phyloP scores from a whole-genome alignment of 2,888 invertebrate genomes.

The Clostera curtula region DNA sequence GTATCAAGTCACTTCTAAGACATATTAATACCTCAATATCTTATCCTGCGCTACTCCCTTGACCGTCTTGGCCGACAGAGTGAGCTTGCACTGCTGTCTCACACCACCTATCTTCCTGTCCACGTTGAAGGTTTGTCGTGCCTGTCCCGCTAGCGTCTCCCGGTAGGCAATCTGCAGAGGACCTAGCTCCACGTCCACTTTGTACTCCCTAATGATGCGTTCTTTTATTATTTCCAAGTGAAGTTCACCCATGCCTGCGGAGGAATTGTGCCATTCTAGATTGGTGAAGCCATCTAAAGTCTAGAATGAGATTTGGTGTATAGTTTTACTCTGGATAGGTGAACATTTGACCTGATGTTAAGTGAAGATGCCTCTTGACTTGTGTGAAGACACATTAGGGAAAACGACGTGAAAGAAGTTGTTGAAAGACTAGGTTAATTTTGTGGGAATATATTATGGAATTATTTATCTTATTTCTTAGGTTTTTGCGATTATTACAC shows the following conservation, averaged over 20 bases:
- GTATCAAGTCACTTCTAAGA: no score
- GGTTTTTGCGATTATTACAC: no score
- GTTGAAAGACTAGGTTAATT: no score
- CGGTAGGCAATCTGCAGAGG: constrained; percentile 94
- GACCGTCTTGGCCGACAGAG: constrained; percentile 75
- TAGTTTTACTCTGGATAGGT: not conserved
- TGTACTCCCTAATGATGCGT: constrained; percentile 89
- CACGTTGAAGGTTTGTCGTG: constrained; percentile 61
- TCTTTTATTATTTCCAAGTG: constrained; percentile 96
- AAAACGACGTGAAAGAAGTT: no score
- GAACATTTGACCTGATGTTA: no score
- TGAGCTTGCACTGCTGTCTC: constrained; percentile 77
- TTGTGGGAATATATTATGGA: no score
- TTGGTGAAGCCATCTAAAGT: no score
- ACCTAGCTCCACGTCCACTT: constrained; percentile 92
- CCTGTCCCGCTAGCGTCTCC: constrained; percentile 77
- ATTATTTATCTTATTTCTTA: no score
- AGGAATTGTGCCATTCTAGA: no score
- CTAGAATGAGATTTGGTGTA: not conserved
- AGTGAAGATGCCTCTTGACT: no score
- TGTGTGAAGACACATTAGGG: no score
- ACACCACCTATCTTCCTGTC: constrained; percentile 79
- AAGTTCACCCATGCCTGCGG: constrained; percentile 98
- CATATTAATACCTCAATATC: constrained; percentile 63
- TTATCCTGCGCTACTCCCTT: constrained; percentile 55